A percentile compares a stretch with the other conserved stretches of the same genome.
These are phyloP conservation scores for Sinosuthora webbiana DNA, from an alignment of 2,113 vertebrate genomes.

Conservation along the genomic window DNA sequence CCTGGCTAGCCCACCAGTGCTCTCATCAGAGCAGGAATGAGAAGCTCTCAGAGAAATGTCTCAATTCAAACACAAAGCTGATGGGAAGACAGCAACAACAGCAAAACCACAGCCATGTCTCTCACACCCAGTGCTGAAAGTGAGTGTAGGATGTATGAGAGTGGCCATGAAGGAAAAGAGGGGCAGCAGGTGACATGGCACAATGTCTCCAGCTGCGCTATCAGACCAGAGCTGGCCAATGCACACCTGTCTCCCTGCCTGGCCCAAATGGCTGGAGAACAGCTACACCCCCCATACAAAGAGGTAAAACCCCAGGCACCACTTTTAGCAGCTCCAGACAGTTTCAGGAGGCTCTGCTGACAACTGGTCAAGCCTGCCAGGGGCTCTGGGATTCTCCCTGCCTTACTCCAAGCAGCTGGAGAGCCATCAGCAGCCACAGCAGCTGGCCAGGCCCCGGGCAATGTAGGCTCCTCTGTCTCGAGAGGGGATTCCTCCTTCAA, in stretches of 20 bases:
- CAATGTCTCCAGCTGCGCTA: background rate
- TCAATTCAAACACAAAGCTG: background rate
- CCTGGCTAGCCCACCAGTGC: background rate
- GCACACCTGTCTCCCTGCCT: background rate
- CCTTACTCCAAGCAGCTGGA: background rate
- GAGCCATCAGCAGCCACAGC: background rate
- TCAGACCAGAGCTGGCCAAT: background rate
- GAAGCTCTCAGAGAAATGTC: background rate
- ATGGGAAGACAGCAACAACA: background rate
- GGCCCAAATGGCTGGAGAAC: background rate
- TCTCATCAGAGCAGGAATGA: background rate
- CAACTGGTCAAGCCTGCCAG: background rate
- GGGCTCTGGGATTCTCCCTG: background rate
- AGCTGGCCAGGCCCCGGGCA: constrained; percentile 38
- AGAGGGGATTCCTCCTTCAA: constrained; percentile 57
- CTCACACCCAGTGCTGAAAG: background rate
- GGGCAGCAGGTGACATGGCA: background rate
- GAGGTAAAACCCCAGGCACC: background rate
- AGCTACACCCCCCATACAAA: background rate
- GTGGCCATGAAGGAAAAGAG: background rate
- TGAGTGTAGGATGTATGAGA: background rate
- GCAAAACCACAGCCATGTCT: background rate
- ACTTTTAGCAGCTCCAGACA: background rate
- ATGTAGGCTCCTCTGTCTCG: background rate
- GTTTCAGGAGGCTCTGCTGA: background rate